Conservation (phyloP, 2,888 invertebrate genomes). For the Diplolepis rosae region DNA sequence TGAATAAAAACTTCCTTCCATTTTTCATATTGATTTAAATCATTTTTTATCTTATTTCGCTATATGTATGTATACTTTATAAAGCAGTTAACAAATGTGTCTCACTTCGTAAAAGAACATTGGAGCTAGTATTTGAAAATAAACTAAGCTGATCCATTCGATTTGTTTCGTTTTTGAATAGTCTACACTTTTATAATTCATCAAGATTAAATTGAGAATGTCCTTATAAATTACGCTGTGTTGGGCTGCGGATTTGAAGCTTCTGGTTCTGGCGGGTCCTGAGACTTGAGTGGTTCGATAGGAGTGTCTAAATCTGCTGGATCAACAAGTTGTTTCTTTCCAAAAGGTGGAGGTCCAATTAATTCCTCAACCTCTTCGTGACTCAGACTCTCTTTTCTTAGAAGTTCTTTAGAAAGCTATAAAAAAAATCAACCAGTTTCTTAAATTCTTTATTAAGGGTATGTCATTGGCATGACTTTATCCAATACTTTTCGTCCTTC, state of each 20-base stretch:
- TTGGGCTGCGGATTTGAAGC: constrained; percentile 31
- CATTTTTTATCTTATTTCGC: constrained; percentile 30
- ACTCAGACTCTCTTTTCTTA: constrained; percentile 93
- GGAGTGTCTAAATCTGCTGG: constrained; percentile 84
- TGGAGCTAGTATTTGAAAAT: not conserved
- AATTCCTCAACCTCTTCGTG: constrained; percentile 91
- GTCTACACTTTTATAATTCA: not conserved
- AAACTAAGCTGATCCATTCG: not conserved
- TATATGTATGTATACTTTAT: constrained; percentile 28
- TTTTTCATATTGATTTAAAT: constrained; percentile 35
- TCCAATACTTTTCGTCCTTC: no score
- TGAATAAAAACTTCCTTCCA: constrained; percentile 44
- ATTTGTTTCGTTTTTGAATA: not conserved
- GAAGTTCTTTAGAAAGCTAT: constrained; percentile 91
- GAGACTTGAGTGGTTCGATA: constrained; percentile 34
- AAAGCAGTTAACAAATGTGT: constrained; percentile 34
- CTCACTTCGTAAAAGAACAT: not conserved
- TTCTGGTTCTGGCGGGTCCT: constrained; percentile 23
- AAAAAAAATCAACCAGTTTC: no score
- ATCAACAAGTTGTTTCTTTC: constrained; percentile 83
- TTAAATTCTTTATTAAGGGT: no score
- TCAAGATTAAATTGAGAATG: not conserved
- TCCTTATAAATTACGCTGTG: constrained; percentile 34
- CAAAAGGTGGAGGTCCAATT: constrained; percentile 91
- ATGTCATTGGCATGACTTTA: no score